These are phyloP conservation scores for Sipha flava DNA, from an alignment of 1,140 invertebrate species.

Conservation along the genomic window DNA sequence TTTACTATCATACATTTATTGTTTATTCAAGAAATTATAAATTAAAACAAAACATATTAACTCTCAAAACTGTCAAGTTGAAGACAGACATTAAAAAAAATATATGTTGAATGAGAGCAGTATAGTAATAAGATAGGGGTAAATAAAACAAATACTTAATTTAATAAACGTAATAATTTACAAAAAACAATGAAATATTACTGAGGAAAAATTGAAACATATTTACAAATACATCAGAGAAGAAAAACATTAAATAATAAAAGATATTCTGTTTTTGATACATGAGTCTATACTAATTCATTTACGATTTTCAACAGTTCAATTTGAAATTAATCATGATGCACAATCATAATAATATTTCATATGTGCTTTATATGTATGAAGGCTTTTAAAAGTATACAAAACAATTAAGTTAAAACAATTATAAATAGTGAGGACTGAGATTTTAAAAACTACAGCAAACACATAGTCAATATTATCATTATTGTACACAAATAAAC, in stretches of 20 bases:
- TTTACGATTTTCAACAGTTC: no score
- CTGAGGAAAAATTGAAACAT: not conserved
- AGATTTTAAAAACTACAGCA: not conserved
- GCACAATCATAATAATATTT: not conserved
- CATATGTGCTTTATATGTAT: not conserved
- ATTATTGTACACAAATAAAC: not conserved
- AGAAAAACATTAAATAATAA: not conserved
- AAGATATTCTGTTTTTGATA: no score
- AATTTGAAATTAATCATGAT: no score
- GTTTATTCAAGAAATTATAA: not conserved
- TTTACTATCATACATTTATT: not conserved
- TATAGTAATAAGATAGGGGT: not conserved
- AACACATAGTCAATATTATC: not conserved
- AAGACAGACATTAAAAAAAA: not conserved
- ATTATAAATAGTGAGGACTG: not conserved
- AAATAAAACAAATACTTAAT: constrained; percentile 2
- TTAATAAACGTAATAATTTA: not conserved
- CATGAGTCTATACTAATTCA: no score
- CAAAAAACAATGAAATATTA: not conserved
- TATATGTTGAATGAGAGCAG: not conserved
- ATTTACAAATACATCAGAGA: not conserved
- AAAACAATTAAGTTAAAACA: not conserved
- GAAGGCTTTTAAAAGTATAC: not conserved
- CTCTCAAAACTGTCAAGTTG: not conserved
- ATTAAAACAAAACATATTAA: constrained; percentile 9